A percentile compares a stretch with the other conserved stretches of the same genome.
Conservation (phyloP, 2,113 vertebrate genomes). For the Laticauda colubrina region DNA sequence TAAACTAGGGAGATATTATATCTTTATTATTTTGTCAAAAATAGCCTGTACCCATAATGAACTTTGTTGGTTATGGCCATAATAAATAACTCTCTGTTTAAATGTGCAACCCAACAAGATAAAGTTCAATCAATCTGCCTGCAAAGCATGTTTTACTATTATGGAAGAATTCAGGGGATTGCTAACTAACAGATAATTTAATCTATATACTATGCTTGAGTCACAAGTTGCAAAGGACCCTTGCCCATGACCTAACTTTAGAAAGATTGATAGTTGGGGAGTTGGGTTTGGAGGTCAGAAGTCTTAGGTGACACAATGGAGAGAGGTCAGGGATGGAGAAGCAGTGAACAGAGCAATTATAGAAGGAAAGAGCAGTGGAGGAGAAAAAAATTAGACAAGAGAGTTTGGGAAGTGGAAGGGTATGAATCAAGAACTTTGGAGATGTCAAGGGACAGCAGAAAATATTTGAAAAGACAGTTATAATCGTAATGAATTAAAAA, state of each 20-base stretch:
- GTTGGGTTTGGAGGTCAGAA: background rate
- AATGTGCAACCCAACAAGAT: background rate
- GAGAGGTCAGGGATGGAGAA: background rate
- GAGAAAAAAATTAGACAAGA: background rate
- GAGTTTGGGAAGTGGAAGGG: background rate
- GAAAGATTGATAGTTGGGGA: background rate
- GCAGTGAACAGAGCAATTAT: background rate
- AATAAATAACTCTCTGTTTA: background rate
- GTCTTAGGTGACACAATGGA: background rate
- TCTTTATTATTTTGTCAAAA: conserved; percentile 1
- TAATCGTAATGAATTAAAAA: background rate
- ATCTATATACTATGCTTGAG: background rate
- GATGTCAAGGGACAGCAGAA: background rate
- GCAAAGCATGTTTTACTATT: background rate
- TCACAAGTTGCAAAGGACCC: background rate
- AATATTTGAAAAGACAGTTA: background rate
- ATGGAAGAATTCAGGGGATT: background rate
- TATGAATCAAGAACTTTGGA: background rate
- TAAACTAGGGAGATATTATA: conserved; percentile 39
- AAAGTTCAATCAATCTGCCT: background rate
- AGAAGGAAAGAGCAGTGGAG: background rate
- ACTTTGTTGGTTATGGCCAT: background rate
- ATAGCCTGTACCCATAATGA: background rate
- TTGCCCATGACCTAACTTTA: background rate
- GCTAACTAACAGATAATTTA: background rate